Conservation (phyloP, 2,113 vertebrate genomes). For the Semicossyphus pulcher region DNA sequence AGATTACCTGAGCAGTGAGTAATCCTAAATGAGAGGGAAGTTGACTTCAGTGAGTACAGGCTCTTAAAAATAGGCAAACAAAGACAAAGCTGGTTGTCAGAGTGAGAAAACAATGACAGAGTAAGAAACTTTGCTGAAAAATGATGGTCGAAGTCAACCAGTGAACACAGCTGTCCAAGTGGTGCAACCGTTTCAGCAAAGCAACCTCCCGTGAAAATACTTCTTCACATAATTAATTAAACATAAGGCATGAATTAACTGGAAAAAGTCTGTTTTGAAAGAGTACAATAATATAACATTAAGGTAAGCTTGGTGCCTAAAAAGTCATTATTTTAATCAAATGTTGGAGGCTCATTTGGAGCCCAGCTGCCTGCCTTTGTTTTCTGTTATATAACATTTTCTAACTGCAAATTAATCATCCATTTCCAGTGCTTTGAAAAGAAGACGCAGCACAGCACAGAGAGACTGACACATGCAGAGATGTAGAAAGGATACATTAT, state of each 20-base stretch:
- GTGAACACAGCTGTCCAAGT: too few relatives aligned
- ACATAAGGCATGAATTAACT: too few relatives aligned
- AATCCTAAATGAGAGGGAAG: slow-evolving; percentile 34
- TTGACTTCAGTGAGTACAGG: too few relatives aligned
- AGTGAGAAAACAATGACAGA: neutral
- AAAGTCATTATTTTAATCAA: too few relatives aligned
- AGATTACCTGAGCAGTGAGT: slow-evolving; percentile 33
- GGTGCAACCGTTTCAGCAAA: neutral
- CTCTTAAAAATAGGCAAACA: slow-evolving; percentile 9
- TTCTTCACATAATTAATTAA: neutral
- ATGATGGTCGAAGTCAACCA: too few relatives aligned
- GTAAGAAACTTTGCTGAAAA: too few relatives aligned
- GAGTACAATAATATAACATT: too few relatives aligned
- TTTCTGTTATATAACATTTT: neutral
- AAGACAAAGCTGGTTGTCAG: neutral
- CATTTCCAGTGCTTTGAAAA: neutral
- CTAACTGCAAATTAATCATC: neutral
- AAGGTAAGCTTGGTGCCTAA: too few relatives aligned
- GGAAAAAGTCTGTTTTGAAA: too few relatives aligned
- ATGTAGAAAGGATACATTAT: neutral
- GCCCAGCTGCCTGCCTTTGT: neutral
- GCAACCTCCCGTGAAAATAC: neutral
- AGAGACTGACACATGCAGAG: neutral
- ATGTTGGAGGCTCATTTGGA: neutral
- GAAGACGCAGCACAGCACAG: neutral